Base-by-base conservation (phyloP, 2,797 vertebrate genomes). In the Phrynocephalus forsythii region DNA sequence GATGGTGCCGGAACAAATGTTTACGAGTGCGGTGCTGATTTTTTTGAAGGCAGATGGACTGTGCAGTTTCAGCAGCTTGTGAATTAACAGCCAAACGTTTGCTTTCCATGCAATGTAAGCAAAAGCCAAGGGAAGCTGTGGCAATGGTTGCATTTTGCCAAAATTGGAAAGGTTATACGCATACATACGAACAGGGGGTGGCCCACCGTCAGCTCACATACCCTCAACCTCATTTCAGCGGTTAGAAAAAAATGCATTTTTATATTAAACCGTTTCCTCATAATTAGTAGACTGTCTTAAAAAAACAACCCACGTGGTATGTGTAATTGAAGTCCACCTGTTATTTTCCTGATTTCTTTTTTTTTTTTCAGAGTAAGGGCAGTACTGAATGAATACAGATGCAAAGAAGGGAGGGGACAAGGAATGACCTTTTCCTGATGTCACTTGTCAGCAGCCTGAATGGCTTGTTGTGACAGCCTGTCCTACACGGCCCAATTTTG, bases 361-460 rank as follows among this genome's bases (percentile, higher is more conserved):
- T 33, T 79, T 90, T 91, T 86, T 79, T 90, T 91, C 75, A 78
- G 82, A 79, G 76, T 90, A 82, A 84, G 80, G 78, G 77, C 88
- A 92, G 76, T 78, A n/a, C 38, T 66, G 81, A 87, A 91, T 92
- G 82, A 94, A 80, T 89, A 89, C 86, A 81, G 93, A 94, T 84
- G 50, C 22, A n/a, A 22, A n/a, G 9, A 5, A 22, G 38, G 50
- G 30, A 56, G 28, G 33, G 72, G 77, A 89, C 89, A 28, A 85
- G 33, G 91, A 44, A 75, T 94, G 93, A 94, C 91, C 92, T 96
- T 96, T 96, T 93, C 91, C 94, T 95, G 95, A 95, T 95, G 93
- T 91, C 94, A 94, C 88, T 93, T 95, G 89, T 96, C 95, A 93
- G 85, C 44, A 3, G 81, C 89, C 86, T 87, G 85, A 92, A 92